Evolutionary conservation across 2,888 invertebrate species (phyloP), one percentile per base, ranked within the genome.

Genomic region (Yponomeuta plumbellus): DNA sequence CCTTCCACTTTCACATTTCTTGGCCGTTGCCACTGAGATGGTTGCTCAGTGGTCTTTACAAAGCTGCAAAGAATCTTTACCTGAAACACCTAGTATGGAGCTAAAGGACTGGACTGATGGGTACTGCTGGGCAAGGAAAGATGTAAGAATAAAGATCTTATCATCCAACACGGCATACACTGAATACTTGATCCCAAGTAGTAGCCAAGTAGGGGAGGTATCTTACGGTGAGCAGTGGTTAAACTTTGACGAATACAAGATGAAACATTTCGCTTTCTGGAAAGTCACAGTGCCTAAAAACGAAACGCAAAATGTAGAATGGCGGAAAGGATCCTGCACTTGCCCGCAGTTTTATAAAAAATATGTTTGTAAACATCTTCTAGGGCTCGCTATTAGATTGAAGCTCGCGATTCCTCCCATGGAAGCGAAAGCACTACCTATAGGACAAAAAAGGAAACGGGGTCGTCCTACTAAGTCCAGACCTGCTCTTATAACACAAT

Each of bases 81-180:
- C 44, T 52, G 44, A 52, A 61, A 21, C 61, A 39, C 69, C 71
- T 17, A 58, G 59, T 34, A 63, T 70, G 52, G 67, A 61, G 65
- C 56, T 69, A 56, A 68, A 69, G 65, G 66, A 68, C 59, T 72
- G 71, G 72, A 72, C 70, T 65, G 70, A 69, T 65, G 62, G 66
- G 34, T 70, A 72, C 68, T 66, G 70, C 63, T 71, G 71, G 71
- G 70, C 70, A 3, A 72, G 71, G 67, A 65, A 67, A 62, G 64
- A 66, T 23, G 69, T 70, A 69, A 61, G 68, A 66, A 67, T 71
- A 66, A 52, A 65, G 59, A 59, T 23, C 39, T 52, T 67, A 62
- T 66, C 65, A 64, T 68, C 67, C 56, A 67, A 68, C 65, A 21
- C 26, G 58, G 34, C 63, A 26, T 17, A n/a, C 3, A 61, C 4